Conservation (phyloP, 2,113 vertebrate species). For the Erythrocercus mccallii region DNA sequence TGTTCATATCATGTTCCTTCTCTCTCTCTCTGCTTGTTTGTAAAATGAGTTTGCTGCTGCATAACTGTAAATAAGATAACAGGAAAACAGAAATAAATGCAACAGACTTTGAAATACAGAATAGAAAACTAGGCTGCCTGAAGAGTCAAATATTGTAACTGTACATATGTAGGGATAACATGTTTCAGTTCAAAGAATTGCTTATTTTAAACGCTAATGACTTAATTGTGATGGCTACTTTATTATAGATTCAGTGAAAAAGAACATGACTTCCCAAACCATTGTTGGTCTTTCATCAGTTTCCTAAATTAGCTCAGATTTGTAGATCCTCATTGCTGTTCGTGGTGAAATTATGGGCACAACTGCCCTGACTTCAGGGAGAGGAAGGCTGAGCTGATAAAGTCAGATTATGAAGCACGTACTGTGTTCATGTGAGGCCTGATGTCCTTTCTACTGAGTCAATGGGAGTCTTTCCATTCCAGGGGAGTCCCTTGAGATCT, state of each 20-base stretch:
- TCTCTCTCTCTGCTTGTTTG: neutral
- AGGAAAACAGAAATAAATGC: fast-evolving
- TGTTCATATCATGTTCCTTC: neutral
- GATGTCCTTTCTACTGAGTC: neutral
- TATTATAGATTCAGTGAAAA: slow-evolving; percentile 10
- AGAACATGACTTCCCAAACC: neutral
- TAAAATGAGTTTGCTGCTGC: neutral
- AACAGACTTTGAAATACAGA: neutral
- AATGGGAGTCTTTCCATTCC: neutral
- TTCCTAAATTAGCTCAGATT: neutral
- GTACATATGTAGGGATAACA: neutral
- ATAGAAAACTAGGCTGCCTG: neutral
- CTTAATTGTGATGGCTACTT: neutral
- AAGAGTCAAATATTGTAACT: neutral
- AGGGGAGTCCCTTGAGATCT: neutral
- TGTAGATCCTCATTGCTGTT: neutral
- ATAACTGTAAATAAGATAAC: neutral
- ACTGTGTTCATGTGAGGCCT: neutral
- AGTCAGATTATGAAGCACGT: neutral
- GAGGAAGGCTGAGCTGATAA: neutral
- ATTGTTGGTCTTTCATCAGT: neutral
- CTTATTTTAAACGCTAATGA: neutral
- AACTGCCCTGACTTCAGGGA: neutral
- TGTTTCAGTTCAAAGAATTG: neutral
- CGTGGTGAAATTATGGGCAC: neutral